Evolutionary conservation across 2,113 vertebrate genomes (phyloP).

Genomic region (Ochotona princeps): DNA sequence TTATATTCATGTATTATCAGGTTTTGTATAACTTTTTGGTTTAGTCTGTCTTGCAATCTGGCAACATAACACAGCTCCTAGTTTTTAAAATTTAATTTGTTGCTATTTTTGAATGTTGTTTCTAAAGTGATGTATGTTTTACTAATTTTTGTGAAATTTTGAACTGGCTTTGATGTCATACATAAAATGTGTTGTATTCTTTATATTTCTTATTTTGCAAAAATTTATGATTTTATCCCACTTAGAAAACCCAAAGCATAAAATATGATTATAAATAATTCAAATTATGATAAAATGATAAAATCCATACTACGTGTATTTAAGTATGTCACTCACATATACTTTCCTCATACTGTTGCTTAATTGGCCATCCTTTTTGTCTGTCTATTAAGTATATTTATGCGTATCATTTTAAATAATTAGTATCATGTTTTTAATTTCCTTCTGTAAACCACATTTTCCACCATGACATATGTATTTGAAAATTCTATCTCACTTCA

Average conservation of each 20-base stretch:
- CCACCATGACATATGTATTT: background rate
- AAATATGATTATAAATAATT: too few species aligned
- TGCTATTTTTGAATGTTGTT: background rate
- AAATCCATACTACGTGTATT: too few species aligned
- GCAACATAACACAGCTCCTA: background rate
- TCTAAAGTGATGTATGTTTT: background rate
- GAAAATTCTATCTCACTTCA: background rate
- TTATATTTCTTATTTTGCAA: background rate
- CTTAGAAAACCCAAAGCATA: background rate
- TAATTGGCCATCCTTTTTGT: background rate
- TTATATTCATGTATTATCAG: background rate
- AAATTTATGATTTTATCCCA: background rate
- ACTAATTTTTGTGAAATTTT: background rate
- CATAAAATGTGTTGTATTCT: background rate
- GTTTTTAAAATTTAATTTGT: background rate
- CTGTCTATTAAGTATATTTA: background rate
- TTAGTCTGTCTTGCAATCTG: background rate
- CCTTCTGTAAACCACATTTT: background rate
- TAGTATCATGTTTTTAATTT: background rate
- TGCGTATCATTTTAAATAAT: background rate
- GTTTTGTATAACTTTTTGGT: constrained; percentile 1
- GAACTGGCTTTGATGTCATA: background rate
- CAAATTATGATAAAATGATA: too few species aligned
- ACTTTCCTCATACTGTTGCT: background rate
- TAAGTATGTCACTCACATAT: background rate